Percentiles rank a stretch among this genome's conserved stretches.
phyloP scores from a whole-genome alignment of 2,113 vertebrate genomes.

The Nettapus auritus region DNA sequence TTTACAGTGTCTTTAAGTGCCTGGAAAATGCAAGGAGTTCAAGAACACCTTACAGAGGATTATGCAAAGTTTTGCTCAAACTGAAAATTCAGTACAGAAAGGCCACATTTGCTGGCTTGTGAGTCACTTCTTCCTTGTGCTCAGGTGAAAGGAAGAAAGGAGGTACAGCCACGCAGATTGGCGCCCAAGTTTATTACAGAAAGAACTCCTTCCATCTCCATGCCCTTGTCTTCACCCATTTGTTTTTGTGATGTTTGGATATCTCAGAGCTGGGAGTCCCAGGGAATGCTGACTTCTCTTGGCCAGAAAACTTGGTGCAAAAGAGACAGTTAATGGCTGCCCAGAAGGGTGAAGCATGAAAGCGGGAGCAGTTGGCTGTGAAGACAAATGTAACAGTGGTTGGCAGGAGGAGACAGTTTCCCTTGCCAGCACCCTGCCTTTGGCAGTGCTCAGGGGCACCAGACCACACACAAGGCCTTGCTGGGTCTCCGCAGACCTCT shows the following conservation, averaged over 20 bases:
- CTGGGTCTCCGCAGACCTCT: neutral
- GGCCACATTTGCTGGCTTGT: neutral
- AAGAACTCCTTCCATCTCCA: neutral
- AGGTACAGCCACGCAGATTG: neutral
- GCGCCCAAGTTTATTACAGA: neutral
- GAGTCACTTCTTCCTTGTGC: neutral
- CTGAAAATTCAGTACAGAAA: neutral
- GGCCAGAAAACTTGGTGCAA: neutral
- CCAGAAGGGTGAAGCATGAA: neutral
- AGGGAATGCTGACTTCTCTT: neutral
- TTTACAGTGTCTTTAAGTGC: constrained; percentile 26
- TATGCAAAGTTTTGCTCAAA: neutral
- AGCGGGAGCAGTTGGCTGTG: neutral
- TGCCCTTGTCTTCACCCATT: neutral
- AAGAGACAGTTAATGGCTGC: neutral
- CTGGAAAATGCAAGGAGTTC: constrained; percentile 25
- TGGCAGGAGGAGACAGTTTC: neutral
- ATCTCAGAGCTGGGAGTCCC: neutral
- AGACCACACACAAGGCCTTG: constrained; percentile 1
- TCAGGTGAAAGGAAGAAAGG: neutral
- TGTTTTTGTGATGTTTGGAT: neutral
- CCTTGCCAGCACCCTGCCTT: neutral
- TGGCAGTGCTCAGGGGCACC: neutral
- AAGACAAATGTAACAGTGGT: neutral
- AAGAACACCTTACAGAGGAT: neutral